Evolutionary conservation across 1,140 invertebrate genomes (phyloP).

Genomic region (Campoletis sonorensis): DNA sequence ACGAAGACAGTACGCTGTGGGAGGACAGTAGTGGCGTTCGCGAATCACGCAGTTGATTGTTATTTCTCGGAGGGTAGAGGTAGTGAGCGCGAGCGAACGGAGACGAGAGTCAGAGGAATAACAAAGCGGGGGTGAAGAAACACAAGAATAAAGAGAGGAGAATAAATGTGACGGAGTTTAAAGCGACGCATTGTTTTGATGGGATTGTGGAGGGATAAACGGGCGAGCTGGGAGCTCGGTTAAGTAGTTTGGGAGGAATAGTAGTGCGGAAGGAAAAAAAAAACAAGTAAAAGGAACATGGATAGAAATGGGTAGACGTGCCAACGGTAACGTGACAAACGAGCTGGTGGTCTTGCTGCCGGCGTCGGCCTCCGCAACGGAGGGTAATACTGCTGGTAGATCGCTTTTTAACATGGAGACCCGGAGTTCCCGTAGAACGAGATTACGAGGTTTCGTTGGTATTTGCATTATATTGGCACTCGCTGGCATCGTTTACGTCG

Average conservation of each 20-base stretch:
- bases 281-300: slow-evolving; percentile 58
- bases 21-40: no score
- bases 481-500: slow-evolving; percentile 89
- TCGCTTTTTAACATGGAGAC: slow-evolving; percentile 67
- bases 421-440: slow-evolving; percentile 66
- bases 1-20: no score
- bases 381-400: slow-evolving; percentile 56
- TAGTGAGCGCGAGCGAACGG: not conserved
- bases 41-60: no score
- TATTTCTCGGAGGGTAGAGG: no score
- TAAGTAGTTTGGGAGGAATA: not conserved
- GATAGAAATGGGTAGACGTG: slow-evolving; percentile 67
- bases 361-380: slow-evolving; percentile 37
- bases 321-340: slow-evolving; percentile 58
- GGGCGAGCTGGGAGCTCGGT: slow-evolving; percentile 16
- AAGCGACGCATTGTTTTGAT: slow-evolving; percentile 33
- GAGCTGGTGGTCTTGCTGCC: slow-evolving; percentile 64
- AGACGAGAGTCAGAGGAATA: no score
- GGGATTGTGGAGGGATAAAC: slow-evolving; percentile 5
- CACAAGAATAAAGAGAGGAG: not conserved
- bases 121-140: not conserved
- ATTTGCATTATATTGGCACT: slow-evolving; percentile 87
- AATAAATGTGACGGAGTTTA: slow-evolving; percentile 40
- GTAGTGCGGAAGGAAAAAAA: slow-evolving; percentile 2
- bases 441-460: slow-evolving; percentile 85